Conservation (phyloP, 2,888 invertebrate species). For the Eustalomyia histrio region DNA sequence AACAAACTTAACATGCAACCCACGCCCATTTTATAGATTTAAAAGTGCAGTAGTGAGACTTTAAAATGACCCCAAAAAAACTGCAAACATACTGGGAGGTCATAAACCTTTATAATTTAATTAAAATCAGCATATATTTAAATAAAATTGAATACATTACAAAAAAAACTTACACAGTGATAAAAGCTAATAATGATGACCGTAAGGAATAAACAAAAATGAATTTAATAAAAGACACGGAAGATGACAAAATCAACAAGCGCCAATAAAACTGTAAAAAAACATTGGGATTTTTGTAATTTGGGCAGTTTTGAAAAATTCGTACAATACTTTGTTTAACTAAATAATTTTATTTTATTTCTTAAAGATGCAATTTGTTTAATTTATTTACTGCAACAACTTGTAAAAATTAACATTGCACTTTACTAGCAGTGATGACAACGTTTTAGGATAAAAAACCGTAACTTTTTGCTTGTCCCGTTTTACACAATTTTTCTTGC, state of each 20-base stretch:
- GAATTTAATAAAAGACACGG: background rate
- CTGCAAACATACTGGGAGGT: slow-evolving; percentile 28
- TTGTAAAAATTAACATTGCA: slow-evolving; percentile 54
- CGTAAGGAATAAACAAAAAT: slow-evolving; percentile 1
- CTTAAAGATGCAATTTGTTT: slow-evolving; percentile 24
- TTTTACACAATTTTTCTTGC: too few relatives aligned
- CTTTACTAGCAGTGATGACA: too few relatives aligned
- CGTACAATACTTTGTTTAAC: background rate
- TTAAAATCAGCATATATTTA: slow-evolving; percentile 29
- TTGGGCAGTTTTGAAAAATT: slow-evolving; percentile 1
- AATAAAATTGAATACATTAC: background rate
- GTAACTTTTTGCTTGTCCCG: too few relatives aligned
- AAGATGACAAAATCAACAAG: slow-evolving; percentile 19
- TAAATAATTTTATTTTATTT: slow-evolving; percentile 24
- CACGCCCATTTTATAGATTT: slow-evolving; percentile 53
- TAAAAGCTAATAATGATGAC: background rate
- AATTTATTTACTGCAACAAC: slow-evolving; percentile 35
- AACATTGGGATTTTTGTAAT: background rate
- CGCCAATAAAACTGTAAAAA: slow-evolving; percentile 13
- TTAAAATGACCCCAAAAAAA: slow-evolving; percentile 52
- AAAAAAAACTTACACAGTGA: slow-evolving; percentile 27
- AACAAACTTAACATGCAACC: slow-evolving; percentile 20
- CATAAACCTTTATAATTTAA: slow-evolving; percentile 45
- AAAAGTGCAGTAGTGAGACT: slow-evolving; percentile 33
- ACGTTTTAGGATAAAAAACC: too few relatives aligned